phyloP scores from a whole-genome alignment of 2,113 vertebrate genomes.

The Hippocampus guttulatus region DNA sequence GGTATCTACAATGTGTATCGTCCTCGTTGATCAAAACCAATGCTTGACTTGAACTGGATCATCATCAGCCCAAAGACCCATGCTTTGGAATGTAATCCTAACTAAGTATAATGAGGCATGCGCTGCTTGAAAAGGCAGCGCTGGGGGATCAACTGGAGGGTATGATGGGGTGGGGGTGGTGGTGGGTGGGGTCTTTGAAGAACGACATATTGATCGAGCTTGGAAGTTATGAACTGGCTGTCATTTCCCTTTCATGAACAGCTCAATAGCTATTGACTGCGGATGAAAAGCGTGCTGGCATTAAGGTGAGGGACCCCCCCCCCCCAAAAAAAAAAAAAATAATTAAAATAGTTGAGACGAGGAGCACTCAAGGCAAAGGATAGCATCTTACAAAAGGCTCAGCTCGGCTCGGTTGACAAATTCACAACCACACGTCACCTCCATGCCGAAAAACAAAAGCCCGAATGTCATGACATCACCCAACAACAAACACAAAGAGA shows the following conservation, averaged over 20 bases:
- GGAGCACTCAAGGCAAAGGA: conserved; percentile 30
- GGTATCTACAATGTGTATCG: not conserved
- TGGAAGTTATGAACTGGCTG: conserved; percentile 73
- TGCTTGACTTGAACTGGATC: not conserved
- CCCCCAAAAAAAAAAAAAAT: conserved; percentile 4
- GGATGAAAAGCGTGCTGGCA: conserved; percentile 64
- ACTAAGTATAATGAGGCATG: conserved; percentile 15
- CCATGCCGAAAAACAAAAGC: conserved; percentile 28
- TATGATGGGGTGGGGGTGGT: not conserved
- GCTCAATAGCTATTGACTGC: conserved; percentile 74
- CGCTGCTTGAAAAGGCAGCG: conserved; percentile 20
- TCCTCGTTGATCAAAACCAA: not conserved
- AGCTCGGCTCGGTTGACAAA: conserved; percentile 38
- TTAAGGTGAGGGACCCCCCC: conserved; percentile 41
- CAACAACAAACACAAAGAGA: conserved; percentile 28
- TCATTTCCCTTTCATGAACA: conserved; percentile 72
- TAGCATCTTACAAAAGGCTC: conserved; percentile 8
- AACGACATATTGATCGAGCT: conserved; percentile 68
- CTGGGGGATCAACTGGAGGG: conserved; percentile 18
- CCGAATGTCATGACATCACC: conserved; percentile 46
- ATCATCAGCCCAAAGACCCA: not conserved
- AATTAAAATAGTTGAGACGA: conserved; percentile 23
- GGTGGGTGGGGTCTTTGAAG: conserved; percentile 36
- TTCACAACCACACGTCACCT: conserved; percentile 40
- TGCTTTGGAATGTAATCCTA: not conserved